These are phyloP conservation scores for Gallinago nigripennis DNA, from an alignment of 2,797 vertebrate species.

Conservation along the genomic window DNA sequence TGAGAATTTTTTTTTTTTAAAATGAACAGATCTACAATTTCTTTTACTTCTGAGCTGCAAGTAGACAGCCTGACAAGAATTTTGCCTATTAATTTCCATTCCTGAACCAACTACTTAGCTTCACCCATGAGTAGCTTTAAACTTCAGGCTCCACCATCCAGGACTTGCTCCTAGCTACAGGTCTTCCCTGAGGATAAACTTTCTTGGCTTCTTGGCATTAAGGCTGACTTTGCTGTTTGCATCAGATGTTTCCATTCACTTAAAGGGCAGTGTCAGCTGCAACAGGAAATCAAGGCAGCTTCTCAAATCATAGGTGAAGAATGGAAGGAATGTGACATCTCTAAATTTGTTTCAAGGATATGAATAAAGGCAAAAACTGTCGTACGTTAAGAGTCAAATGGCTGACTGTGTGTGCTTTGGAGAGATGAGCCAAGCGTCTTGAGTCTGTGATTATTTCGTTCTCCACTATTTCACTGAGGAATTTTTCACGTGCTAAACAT, in stretches of 20 bases:
- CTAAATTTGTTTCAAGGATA: conserved; percentile 71
- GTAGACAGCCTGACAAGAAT: neutral
- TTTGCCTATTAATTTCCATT: neutral
- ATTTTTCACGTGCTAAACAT: conserved; percentile 53
- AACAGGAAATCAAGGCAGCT: conserved; percentile 66
- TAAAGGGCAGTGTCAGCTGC: conserved; percentile 71
- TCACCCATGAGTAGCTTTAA: neutral
- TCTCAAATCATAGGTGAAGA: conserved; percentile 68
- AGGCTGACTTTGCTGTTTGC: conserved; percentile 39
- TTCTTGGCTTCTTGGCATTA: neutral
- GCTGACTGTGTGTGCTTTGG: conserved; percentile 3
- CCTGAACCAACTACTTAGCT: neutral
- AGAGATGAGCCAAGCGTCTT: conserved; percentile 40
- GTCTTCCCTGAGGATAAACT: neutral
- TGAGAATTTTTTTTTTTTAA: neutral
- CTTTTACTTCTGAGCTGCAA: neutral
- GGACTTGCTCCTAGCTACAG: neutral
- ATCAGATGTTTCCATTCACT: conserved; percentile 49
- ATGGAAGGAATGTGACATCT: conserved; percentile 67
- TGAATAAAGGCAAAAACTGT: conserved; percentile 56
- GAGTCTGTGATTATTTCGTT: conserved; percentile 45
- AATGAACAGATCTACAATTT: neutral
- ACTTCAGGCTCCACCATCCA: neutral
- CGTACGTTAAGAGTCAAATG: neutral
- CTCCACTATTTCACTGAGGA: conserved; percentile 40